These are phyloP conservation scores for Argopecten irradians DNA, from an alignment of 1,140 invertebrate species.

Conservation along the genomic window DNA sequence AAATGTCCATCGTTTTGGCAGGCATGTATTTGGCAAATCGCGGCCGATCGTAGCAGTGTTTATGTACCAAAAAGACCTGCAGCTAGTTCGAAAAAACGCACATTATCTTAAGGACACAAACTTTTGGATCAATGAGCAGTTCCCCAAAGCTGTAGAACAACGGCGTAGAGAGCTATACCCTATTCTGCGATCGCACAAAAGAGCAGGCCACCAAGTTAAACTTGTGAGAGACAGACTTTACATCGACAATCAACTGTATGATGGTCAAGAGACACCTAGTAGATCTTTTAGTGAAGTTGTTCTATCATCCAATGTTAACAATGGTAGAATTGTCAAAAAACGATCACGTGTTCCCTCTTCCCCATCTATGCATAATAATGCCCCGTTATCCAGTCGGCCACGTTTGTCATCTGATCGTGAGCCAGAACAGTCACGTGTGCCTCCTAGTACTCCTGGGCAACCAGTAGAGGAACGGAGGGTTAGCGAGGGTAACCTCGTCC, in stretches of 20 bases:
- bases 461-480: no score
- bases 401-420: no score
- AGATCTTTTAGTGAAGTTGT: no score
- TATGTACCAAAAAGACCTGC: not conserved
- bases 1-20: slow-evolving; percentile 25
- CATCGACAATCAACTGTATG: not conserved
- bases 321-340: no score
- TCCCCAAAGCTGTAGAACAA: not conserved
- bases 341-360: no score
- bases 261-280: no score
- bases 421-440: no score
- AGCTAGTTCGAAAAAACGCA: not conserved
- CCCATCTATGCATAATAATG: no score
- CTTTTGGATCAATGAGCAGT: not conserved
- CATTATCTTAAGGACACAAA: not conserved
- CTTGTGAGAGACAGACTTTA: not conserved
- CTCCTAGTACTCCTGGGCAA: no score
- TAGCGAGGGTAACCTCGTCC: no score
- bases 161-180: not conserved
- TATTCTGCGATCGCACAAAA: not conserved
- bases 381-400: no score
- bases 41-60: slow-evolving; percentile 4
- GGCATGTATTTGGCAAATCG: not conserved
- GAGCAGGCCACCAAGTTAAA: not conserved
- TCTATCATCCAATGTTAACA: no score